Evolutionary conservation across 30 jellyfish, hydroid and myxozoan species (phyloP).

Genomic region (Chrysaora quinquecirrha): DNA sequence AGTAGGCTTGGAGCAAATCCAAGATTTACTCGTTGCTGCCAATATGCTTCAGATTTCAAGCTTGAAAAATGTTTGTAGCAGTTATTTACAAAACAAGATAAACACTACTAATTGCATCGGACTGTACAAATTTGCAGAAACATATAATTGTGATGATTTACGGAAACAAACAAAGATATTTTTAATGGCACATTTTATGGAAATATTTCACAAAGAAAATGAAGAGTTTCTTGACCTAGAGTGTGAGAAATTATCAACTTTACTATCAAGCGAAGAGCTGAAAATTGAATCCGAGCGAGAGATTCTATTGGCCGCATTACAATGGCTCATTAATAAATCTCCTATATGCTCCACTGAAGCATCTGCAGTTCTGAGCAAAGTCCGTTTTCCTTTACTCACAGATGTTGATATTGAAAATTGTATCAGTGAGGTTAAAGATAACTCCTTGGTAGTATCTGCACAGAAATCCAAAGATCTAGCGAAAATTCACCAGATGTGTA

Average conservation of each 20-base stretch:
- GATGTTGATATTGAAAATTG: not conserved
- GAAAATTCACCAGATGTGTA: conserved; percentile 47
- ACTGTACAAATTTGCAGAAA: conserved; percentile 45
- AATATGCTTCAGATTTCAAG: conserved; percentile 58
- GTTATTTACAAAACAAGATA: conserved; percentile 33
- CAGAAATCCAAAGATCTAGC: not conserved
- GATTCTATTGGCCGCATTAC: conserved; percentile 33
- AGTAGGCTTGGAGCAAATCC: conserved; percentile 50
- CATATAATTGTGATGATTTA: conserved; percentile 45
- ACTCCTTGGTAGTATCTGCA: not conserved
- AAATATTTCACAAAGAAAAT: conserved; percentile 32
- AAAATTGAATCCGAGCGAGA: conserved; percentile 63
- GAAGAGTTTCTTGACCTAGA: conserved; percentile 48
- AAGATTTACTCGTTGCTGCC: conserved; percentile 55
- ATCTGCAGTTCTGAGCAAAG: conserved; percentile 30
- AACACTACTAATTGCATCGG: conserved; percentile 45
- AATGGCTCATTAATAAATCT: conserved; percentile 37
- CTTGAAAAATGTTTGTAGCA: conserved; percentile 57
- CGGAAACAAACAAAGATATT: conserved; percentile 11
- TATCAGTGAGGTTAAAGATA: not conserved
- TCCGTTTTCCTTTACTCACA: conserved; percentile 47
- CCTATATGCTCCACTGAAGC: conserved; percentile 9
- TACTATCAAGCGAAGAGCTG: conserved; percentile 47
- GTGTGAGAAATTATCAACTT: conserved; percentile 13
- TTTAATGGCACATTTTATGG: conserved; percentile 30